A percentile compares a stretch with the other conserved stretches of the same genome.
phyloP scores from a whole-genome alignment of 2,797 vertebrate species.

The Gadopsis bispinosus region DNA sequence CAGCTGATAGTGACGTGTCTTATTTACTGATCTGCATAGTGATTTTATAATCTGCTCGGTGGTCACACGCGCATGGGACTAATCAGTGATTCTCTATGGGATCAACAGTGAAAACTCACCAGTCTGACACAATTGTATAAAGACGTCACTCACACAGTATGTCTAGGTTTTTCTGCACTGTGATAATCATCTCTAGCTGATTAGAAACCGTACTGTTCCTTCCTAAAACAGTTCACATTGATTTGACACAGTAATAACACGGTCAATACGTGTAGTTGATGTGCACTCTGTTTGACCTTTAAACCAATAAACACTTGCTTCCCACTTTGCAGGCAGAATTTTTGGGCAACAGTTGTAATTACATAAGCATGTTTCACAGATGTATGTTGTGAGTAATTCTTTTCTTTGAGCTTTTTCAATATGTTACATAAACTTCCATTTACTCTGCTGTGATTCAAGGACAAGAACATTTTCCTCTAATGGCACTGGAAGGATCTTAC shows the following conservation, averaged over 20 bases:
- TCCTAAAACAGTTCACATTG: constrained; percentile 55
- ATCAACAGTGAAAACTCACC: constrained; percentile 21
- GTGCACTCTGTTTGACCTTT: constrained; percentile 64
- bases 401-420: constrained; percentile 18
- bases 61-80: constrained; percentile 42
- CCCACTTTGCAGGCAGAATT: constrained; percentile 36
- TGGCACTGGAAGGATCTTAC: background rate
- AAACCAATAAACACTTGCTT: constrained; percentile 52
- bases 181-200: constrained; percentile 28
- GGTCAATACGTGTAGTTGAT: constrained; percentile 54
- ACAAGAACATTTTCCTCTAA: background rate
- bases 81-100: constrained; percentile 64
- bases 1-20: constrained; percentile 63
- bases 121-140: constrained; percentile 3
- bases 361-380: constrained; percentile 33
- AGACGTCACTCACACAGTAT: background rate
- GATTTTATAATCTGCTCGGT: constrained; percentile 66
- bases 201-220: constrained; percentile 21
- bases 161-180: background rate
- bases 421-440: constrained; percentile 9
- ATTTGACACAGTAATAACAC: constrained; percentile 59
- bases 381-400: constrained; percentile 18
- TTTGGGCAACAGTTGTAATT: constrained; percentile 30
- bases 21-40: constrained; percentile 70
- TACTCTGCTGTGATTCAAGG: background rate